Percentiles rank a stretch among this genome's conserved stretches.
phyloP scores from a whole-genome alignment of 2,797 vertebrate species.

The Scyliorhinus canicula region DNA sequence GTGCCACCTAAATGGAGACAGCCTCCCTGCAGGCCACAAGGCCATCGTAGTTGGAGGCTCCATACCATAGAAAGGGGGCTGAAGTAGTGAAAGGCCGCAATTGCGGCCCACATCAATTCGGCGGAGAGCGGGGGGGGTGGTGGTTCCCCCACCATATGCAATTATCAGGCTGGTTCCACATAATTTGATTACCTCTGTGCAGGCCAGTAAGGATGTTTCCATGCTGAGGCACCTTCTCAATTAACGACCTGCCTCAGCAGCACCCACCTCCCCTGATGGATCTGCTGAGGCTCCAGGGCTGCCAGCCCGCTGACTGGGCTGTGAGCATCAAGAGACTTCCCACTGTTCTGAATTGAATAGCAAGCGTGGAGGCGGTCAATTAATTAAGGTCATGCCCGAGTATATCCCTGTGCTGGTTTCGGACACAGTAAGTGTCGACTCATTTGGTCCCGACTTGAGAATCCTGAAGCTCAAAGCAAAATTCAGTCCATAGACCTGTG shows the following conservation, averaged over 20 bases:
- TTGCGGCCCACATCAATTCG: neutral
- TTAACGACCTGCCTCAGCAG: neutral
- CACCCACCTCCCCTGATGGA: neutral
- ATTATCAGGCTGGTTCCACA: neutral
- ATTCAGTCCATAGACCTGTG: neutral
- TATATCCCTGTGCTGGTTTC: neutral
- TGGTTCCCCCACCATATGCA: neutral
- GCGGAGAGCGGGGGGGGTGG: too few relatives aligned
- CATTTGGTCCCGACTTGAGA: neutral
- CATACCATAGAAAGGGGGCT: neutral
- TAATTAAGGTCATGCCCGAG: neutral
- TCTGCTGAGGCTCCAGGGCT: neutral
- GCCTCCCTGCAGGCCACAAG: too few relatives aligned
- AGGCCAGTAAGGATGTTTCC: neutral
- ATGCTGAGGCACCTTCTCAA: neutral
- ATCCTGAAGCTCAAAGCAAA: neutral
- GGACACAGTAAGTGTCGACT: neutral
- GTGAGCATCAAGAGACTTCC: neutral
- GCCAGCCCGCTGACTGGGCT: neutral
- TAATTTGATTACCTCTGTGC: neutral
- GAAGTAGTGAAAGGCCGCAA: neutral
- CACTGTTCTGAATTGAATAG: neutral
- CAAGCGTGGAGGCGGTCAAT: neutral
- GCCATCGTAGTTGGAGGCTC: too few relatives aligned
- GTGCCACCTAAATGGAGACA: too few relatives aligned